Base-by-base conservation (phyloP, 2,888 invertebrate genomes). In the Caenorhabditis sp. region DNA sequence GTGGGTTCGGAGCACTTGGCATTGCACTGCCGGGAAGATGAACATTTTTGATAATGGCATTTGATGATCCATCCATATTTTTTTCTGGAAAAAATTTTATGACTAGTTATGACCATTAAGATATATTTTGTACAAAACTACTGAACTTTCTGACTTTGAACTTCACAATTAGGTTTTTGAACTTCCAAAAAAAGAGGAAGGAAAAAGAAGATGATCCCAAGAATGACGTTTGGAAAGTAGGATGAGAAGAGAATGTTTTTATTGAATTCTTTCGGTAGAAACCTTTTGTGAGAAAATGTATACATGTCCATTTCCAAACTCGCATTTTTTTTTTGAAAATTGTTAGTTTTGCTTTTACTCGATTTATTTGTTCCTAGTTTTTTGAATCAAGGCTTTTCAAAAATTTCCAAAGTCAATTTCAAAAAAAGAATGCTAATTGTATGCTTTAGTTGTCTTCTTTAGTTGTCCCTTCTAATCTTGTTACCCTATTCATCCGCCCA, bases 381-480 rank as follows among this genome's bases (percentile, higher is more conserved):
- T 40, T 15, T 15, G 40, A 40, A 9, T 15, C 6, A 3, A 9
- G 40, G 40, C 15, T 40, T 8, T 9, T 28, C 26, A n/a, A 24
- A n/a, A 32, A n/a, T 47, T 47, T 18, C 18, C n/a, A 2, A 3
- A 18, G 8, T 9, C 18, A 28, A 3, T 47, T 47, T 18, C 47
- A 18, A 18, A 47, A 20, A 20, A 47, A 47, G 62, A 11, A 44
- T 47, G 62, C 61, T 61, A 40, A 40, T 47, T 35, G 22, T 62
- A 13, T 51, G n/a, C 32, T 32, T 35, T 37, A 50, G 44, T 37
- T 37, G 40, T 61, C 40, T 22, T 40, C 9, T 51, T 18, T n/a
- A n/a, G n/a, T n/a, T n/a, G n/a, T n/a, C n/a, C n/a, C n/a, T n/a
- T 64, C 37, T 56, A 72, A 72, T 64, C 72, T 72, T 56, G 72